Evolutionary conservation across 2,797 vertebrate species (phyloP).

Genomic region (Gallinago solitaria): DNA sequence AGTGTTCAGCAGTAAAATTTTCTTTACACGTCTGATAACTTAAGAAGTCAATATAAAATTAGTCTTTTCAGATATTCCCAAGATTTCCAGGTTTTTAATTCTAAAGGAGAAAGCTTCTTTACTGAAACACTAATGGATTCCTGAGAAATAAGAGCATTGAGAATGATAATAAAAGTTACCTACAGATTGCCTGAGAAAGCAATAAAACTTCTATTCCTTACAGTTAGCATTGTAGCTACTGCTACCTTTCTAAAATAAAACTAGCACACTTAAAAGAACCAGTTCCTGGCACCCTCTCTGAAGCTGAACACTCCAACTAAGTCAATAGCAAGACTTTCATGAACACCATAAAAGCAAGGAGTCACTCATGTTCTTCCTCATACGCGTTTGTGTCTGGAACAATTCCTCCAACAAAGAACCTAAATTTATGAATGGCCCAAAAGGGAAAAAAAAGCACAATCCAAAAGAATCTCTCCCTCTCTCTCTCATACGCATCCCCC

Average conservation of each 20-base stretch:
- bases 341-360: neutral
- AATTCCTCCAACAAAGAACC: neutral
- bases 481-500: rapidly evolving
- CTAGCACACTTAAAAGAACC: neutral
- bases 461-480: neutral
- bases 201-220: neutral
- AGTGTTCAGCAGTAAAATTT: neutral
- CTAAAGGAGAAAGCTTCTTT: neutral
- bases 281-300: neutral
- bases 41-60: neutral
- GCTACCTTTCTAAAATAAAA: neutral
- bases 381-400: neutral
- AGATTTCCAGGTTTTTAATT: neutral
- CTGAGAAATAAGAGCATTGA: neutral
- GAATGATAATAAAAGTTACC: neutral
- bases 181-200: neutral
- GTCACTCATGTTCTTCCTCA: neutral
- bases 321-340: neutral
- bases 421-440: neutral
- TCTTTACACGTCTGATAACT: neutral
- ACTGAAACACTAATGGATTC: neutral
- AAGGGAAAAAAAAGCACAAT: neutral
- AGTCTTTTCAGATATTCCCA: neutral
- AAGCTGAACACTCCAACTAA: neutral
- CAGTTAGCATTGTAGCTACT: neutral